These are phyloP conservation scores for Netelia fuscicornis DNA, from an alignment of 2,888 invertebrate species.

Conservation along the genomic window DNA sequence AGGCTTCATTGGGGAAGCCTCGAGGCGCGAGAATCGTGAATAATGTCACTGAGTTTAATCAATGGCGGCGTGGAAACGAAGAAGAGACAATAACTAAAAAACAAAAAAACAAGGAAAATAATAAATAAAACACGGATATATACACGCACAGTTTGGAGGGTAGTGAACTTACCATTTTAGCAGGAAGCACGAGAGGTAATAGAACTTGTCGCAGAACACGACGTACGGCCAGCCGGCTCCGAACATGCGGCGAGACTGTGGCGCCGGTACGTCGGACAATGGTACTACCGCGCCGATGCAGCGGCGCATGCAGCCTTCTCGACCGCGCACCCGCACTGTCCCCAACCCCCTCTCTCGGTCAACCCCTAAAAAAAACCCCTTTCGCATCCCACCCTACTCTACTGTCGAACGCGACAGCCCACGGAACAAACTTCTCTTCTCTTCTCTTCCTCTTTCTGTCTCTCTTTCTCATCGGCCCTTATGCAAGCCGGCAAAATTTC, in stretches of 20 bases:
- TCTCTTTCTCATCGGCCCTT: not conserved
- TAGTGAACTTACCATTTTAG: conserved; percentile 79
- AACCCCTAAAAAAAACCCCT: conserved; percentile 7
- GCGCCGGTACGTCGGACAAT: conserved; percentile 76
- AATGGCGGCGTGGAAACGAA: not conserved
- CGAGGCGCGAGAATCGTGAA: not conserved
- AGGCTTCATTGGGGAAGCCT: not conserved
- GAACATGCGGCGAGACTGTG: conserved; percentile 80
- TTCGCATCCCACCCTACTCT: conserved; percentile 22
- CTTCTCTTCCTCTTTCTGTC: not conserved
- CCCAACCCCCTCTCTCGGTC: conserved; percentile 53
- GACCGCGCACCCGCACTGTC: conserved; percentile 79
- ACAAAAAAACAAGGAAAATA: not conserved
- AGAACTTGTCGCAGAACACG: conserved; percentile 65
- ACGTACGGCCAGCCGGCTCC: conserved; percentile 75
- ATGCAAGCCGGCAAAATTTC: conserved; percentile 1
- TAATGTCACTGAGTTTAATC: not conserved
- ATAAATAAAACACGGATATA: conserved; percentile 3
- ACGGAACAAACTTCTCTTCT: not conserved
- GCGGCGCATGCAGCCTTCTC: conserved; percentile 78
- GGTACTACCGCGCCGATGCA: conserved; percentile 80
- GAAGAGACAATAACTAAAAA: not conserved
- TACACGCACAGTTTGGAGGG: conserved; percentile 9
- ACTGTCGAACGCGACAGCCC: conserved; percentile 11
- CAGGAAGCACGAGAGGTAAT: conserved; percentile 67